phyloP scores from a whole-genome alignment of 2,113 vertebrate genomes.

The Panurus biarmicus region DNA sequence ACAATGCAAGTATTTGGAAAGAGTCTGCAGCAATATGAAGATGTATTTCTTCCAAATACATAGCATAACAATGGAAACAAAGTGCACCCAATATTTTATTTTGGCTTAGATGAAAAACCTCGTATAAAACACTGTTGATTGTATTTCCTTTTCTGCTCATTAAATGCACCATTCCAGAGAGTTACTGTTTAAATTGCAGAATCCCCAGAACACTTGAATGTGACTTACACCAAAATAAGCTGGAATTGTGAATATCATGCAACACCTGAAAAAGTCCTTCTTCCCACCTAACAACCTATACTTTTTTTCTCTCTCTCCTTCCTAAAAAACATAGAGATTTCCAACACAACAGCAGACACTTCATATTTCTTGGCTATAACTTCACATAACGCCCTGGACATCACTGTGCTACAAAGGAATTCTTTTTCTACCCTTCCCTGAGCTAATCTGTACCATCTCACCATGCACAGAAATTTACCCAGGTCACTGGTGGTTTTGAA shows the following conservation, averaged over 20 bases:
- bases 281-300: neutral
- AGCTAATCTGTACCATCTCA: neutral
- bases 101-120: constrained; percentile 5
- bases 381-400: neutral
- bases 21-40: constrained; percentile 11
- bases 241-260: neutral
- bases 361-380: neutral
- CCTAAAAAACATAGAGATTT: neutral
- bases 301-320: neutral
- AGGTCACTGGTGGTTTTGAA: neutral
- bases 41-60: constrained; percentile 12
- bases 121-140: neutral
- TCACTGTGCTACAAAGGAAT: neutral
- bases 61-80: neutral
- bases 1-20: neutral
- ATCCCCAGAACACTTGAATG: neutral
- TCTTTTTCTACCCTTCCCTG: neutral
- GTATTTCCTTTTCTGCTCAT: constrained; percentile 19
- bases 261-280: neutral
- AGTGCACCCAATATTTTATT: constrained; percentile 16
- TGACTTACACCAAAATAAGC: neutral
- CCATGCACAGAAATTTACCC: neutral
- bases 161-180: neutral
- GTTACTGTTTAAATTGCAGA: neutral
- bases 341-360: neutral